These are phyloP conservation scores for Monarcha castaneiventris DNA, from an alignment of 2,113 vertebrate species.

Conservation along the genomic window DNA sequence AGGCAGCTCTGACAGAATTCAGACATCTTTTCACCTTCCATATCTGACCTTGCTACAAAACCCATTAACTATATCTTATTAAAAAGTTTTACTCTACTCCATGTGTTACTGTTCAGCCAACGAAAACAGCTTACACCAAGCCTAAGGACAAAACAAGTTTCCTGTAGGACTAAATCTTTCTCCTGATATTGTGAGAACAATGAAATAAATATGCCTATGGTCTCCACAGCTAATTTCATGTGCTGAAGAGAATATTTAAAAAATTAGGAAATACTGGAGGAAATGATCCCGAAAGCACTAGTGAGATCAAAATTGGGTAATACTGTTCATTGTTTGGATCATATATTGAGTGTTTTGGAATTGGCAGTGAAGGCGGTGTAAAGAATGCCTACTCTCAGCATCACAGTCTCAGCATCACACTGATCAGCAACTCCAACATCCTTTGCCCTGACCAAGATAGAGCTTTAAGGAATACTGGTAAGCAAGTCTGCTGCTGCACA, in stretches of 20 bases:
- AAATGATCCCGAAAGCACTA: background rate
- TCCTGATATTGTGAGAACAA: background rate
- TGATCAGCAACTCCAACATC: fast-evolving
- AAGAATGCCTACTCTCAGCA: background rate
- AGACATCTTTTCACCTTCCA: background rate
- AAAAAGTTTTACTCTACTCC: background rate
- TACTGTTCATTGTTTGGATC: background rate
- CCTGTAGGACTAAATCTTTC: background rate
- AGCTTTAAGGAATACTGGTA: background rate
- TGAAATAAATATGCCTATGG: background rate
- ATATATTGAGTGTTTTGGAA: background rate
- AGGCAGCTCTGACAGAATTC: background rate
- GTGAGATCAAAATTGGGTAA: background rate
- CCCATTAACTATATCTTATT: background rate
- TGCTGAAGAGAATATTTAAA: background rate
- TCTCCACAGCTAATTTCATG: background rate
- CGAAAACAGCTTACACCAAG: background rate
- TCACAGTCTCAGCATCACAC: background rate
- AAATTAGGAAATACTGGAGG: background rate
- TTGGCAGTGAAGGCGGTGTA: fast-evolving
- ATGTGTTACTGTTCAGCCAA: background rate
- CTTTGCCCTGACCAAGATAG: background rate
- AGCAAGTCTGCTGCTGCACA: background rate
- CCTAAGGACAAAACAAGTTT: background rate
- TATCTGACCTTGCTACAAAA: background rate